A percentile compares a stretch with the other conserved stretches of the same genome.
Evolutionary conservation across 2,888 invertebrate genomes (phyloP).

Genomic region (Sipha maydis): DNA sequence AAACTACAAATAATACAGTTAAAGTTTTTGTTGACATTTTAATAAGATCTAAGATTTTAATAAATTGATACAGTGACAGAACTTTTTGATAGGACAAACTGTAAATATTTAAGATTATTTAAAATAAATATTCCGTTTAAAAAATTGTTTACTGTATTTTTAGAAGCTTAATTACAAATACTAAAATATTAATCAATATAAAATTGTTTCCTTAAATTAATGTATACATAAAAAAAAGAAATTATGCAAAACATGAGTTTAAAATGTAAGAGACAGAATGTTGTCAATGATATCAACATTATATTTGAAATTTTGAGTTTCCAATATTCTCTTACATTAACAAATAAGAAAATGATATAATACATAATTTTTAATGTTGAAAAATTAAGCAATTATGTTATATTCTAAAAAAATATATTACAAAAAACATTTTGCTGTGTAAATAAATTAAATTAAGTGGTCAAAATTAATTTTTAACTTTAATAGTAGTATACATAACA

Average conservation of each 20-base stretch:
- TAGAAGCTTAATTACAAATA: slow-evolving; percentile 41
- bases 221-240: slow-evolving; percentile 40
- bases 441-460: slow-evolving; percentile 18
- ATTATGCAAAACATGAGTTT: slow-evolving; percentile 20
- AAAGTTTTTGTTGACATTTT: no score
- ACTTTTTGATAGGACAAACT: no score
- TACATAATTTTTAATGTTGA: slow-evolving; percentile 3
- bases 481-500: slow-evolving; percentile 1
- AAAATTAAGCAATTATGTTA: not conserved
- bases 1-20: no score
- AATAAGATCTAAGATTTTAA: not conserved
- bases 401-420: slow-evolving; percentile 38
- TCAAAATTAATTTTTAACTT: slow-evolving; percentile 21
- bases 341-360: slow-evolving; percentile 30
- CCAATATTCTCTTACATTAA: slow-evolving; percentile 10
- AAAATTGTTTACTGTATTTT: slow-evolving; percentile 26
- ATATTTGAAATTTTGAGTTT: not conserved
- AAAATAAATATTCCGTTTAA: not conserved
- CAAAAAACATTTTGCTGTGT: slow-evolving; percentile 32
- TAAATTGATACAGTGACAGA: no score
- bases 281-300: slow-evolving; percentile 1
- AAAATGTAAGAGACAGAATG: slow-evolving; percentile 19
- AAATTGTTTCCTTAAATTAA: slow-evolving; percentile 32
- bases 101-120: not conserved
- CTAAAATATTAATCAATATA: slow-evolving; percentile 38